A percentile compares a stretch with the other conserved stretches of the same genome.
These are phyloP conservation scores for Hylaeus anthracinus DNA, from an alignment of 1,140 invertebrate genomes.

Conservation along the genomic window DNA sequence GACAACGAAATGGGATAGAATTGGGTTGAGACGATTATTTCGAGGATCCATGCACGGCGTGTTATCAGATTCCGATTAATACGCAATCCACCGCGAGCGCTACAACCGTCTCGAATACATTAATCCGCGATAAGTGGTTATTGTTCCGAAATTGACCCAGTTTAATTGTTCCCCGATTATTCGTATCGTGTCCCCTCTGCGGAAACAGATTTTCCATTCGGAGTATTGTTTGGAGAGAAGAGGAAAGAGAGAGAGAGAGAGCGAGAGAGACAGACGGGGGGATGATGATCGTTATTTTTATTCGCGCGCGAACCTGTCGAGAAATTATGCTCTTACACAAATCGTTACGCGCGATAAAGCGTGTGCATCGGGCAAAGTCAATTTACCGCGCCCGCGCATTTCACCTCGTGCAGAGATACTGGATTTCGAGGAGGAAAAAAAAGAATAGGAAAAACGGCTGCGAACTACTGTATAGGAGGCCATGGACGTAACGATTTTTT, in stretches of 20 bases:
- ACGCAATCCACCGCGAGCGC: not conserved
- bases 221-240: not conserved
- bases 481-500: no score
- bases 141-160: not conserved
- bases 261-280: no score
- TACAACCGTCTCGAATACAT: not conserved
- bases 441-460: not conserved
- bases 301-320: not conserved
- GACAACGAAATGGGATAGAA: no score
- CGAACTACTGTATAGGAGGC: not conserved
- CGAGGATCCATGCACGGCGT: not conserved
- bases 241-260: not conserved
- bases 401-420: not conserved
- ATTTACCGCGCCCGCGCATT: slow-evolving; percentile 18
- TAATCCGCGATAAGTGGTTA: slow-evolving; percentile 18
- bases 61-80: slow-evolving; percentile 1
- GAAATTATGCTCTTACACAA: slow-evolving; percentile 15
- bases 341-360: slow-evolving; percentile 22
- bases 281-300: slow-evolving; percentile 34
- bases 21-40: no score
- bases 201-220: not conserved
- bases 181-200: not conserved
- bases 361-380: not conserved
- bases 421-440: no score
- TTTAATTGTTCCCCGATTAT: not conserved